Evolutionary conservation across 2,797 vertebrate species (phyloP).

Genomic region (Peromyscus attwateri): DNA sequence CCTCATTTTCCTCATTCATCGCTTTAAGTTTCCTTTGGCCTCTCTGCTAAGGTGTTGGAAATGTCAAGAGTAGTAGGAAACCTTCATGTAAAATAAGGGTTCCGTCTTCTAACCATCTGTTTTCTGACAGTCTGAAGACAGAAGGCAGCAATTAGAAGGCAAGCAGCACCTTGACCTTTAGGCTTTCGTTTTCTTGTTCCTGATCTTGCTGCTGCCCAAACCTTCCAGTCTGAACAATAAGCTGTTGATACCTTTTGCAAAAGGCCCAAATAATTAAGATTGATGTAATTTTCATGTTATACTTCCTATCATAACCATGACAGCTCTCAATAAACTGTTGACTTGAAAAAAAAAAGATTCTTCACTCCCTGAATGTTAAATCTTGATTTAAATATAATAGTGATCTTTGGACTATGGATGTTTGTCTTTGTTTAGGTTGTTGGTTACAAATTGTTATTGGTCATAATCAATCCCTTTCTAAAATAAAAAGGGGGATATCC

Average conservation of each 20-base stretch:
- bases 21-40: slow-evolving; percentile 35
- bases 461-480: too few relatives aligned
- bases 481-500: too few relatives aligned
- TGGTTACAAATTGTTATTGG: too few relatives aligned
- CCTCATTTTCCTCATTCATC: not conserved
- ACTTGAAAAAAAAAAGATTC: not conserved
- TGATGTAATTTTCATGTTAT: not conserved
- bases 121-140: slow-evolving; percentile 45
- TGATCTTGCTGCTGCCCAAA: not conserved
- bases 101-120: not conserved
- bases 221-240: not conserved
- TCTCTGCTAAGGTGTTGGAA: slow-evolving; percentile 33
- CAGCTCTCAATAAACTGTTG: not conserved
- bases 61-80: slow-evolving; percentile 65
- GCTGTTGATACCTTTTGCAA: not conserved
- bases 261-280: not conserved
- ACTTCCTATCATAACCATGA: not conserved
- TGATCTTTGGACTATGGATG: too few relatives aligned
- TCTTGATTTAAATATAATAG: not conserved
- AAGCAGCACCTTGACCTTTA: slow-evolving; percentile 60
- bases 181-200: slow-evolving; percentile 32
- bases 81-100: slow-evolving; percentile 32
- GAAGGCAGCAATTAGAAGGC: slow-evolving; percentile 61
- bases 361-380: not conserved
- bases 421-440: too few relatives aligned